These are phyloP conservation scores for Drosophila trichaetosa DNA, from an alignment of 2,888 invertebrate species.

Conservation along the genomic window DNA sequence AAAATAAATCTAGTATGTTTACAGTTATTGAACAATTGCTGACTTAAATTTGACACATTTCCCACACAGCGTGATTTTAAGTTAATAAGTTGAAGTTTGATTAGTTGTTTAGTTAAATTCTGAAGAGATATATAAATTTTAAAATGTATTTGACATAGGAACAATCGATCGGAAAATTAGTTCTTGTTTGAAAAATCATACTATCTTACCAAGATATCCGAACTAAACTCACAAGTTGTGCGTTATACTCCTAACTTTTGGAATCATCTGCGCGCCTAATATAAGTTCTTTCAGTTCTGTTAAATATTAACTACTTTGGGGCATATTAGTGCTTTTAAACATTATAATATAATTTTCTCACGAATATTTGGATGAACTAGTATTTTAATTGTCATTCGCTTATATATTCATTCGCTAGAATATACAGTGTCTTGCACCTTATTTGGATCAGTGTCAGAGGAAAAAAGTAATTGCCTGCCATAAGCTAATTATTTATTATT, in stretches of 20 bases:
- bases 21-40: not conserved
- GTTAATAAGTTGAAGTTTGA: not conserved
- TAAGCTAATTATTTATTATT: too few species aligned
- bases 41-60: not conserved
- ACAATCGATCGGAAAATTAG: not conserved
- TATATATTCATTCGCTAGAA: not conserved
- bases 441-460: too few species aligned
- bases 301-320: not conserved
- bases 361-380: not conserved
- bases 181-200: not conserved
- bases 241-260: too few species aligned
- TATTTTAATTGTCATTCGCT: not conserved
- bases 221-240: not conserved
- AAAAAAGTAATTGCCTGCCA: too few species aligned
- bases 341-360: not conserved
- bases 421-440: too few species aligned
- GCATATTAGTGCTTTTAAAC: not conserved
- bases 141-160: not conserved
- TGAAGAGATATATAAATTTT: not conserved
- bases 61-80: not conserved
- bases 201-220: not conserved
- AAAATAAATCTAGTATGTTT: not conserved
- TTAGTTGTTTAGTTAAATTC: not conserved
- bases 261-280: not conserved
- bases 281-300: not conserved